Base-by-base conservation (phyloP, 2,888 invertebrate species). In the Helleia helle region DNA sequence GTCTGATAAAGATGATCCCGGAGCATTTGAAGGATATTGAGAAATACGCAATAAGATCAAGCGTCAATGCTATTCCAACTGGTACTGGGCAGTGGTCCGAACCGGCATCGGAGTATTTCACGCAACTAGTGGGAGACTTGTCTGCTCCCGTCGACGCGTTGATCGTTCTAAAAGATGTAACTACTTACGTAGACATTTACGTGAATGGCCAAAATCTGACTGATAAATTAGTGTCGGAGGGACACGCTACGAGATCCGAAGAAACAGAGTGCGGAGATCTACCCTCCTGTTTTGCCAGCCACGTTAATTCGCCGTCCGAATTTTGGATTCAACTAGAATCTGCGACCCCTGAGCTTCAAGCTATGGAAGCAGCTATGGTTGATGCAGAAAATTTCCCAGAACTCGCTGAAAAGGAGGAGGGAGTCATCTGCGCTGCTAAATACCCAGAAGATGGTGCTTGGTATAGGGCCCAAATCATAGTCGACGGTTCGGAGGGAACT, bases 321-420 rank as follows among this genome's bases (percentile, higher is more conserved):
- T 94, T 94, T 63, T 93, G 92, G 88, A 87, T 94, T 12, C 94
- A 94, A 57, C 79, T 92, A 46, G 92, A 92, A 54, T 87, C 88
- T n/a, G 74, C 81, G 1, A 62, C 80, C 0, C 49, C 68, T 0
- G 88, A 88, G 4, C 55, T 91, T 24, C 88, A 90, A 45, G 59
- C 86, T 6, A 87, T 91, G 63, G 87, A 87, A 43, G 66, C 84
- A 1, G 86, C 87, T 43, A 74, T 91, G 67, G 68, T 74, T 0
- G 84, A 87, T 11, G 87, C 87, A 0, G 81, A 86, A 22, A 77
- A 75, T 48, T 87, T 90, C 55, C 75, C 87, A 0, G 71, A 77
- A 4, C 58, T 90, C 1, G 63, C 60, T 0, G 69, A 68, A 1
- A 67, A 69, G 18, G 79, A 83, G 31, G 84, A 83, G 47, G 89